phyloP scores from a whole-genome alignment of 2,797 vertebrate species.

The Neopelma chrysocephalum region DNA sequence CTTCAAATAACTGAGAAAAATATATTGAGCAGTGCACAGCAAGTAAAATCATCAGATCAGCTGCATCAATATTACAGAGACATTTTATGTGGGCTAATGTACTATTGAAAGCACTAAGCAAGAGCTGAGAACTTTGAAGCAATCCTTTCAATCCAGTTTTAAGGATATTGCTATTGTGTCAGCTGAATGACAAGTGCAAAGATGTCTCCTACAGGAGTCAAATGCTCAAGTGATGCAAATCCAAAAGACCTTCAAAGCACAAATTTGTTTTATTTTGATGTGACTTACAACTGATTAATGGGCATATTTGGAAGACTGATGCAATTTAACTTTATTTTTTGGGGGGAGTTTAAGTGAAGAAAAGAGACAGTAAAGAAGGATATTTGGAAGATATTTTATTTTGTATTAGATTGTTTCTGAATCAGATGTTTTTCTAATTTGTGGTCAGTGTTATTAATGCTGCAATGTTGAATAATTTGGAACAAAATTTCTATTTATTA shows the following conservation, averaged over 20 bases:
- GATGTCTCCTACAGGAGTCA: neutral
- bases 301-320: neutral
- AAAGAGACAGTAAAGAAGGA: neutral
- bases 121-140: neutral
- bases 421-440: neutral
- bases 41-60: neutral
- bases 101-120: neutral
- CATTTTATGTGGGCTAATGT: neutral
- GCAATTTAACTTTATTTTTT: neutral
- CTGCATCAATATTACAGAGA: neutral
- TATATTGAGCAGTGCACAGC: neutral
- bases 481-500: neutral
- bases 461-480: neutral
- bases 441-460: neutral
- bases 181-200: conserved; percentile 6
- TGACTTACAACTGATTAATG: neutral
- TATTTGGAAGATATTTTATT: neutral
- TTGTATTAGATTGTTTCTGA: neutral
- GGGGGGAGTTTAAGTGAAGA: neutral
- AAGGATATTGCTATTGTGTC: neutral
- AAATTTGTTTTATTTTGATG: neutral
- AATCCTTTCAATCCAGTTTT: neutral
- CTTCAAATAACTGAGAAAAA: neutral
- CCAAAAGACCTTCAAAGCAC: neutral
- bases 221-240: neutral